phyloP scores from a whole-genome alignment of 2,113 vertebrate genomes.

The Megaleporinus macrocephalus region DNA sequence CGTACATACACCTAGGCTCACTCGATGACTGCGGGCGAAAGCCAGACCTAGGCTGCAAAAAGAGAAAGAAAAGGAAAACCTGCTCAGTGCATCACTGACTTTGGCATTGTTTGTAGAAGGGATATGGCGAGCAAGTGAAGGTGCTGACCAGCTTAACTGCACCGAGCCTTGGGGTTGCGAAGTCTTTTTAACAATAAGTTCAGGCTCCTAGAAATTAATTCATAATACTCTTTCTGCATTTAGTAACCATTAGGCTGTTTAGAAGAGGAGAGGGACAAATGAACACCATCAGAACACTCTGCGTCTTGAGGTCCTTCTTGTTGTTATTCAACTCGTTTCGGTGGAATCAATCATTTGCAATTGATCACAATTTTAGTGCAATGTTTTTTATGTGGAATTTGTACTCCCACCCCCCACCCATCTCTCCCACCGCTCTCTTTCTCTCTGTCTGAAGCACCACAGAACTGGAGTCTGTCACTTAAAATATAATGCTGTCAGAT shows the following conservation, averaged over 20 bases:
- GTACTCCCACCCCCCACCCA: conserved; percentile 36
- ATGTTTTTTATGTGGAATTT: conserved; percentile 66
- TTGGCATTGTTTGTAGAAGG: conserved; percentile 24
- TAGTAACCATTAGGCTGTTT: conserved; percentile 29
- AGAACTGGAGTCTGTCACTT: conserved; percentile 80
- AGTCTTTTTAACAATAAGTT: conserved; percentile 44
- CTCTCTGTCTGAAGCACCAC: conserved; percentile 63
- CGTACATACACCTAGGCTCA: conserved; percentile 42
- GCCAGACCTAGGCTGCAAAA: conserved; percentile 15
- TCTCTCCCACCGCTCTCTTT: background rate
- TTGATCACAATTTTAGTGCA: conserved; percentile 55
- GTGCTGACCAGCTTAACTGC: conserved; percentile 47
- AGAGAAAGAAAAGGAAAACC: conserved; percentile 14
- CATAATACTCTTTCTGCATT: conserved; percentile 40
- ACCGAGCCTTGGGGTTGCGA: conserved; percentile 41
- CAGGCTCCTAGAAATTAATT: conserved; percentile 49
- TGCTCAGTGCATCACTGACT: background rate
- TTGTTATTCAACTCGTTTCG: conserved; percentile 9
- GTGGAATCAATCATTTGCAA: background rate
- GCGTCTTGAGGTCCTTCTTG: no score
- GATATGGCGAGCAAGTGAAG: conserved; percentile 42
- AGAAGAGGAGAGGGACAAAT: conserved; percentile 25
- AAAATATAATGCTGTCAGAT: conserved; percentile 83
- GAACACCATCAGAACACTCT: background rate
- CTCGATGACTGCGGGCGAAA: conserved; percentile 43